Percentiles rank a stretch among this genome's conserved stretches.
Conservation (phyloP, 1,140 invertebrate species). For the Heliconius hermathena region DNA sequence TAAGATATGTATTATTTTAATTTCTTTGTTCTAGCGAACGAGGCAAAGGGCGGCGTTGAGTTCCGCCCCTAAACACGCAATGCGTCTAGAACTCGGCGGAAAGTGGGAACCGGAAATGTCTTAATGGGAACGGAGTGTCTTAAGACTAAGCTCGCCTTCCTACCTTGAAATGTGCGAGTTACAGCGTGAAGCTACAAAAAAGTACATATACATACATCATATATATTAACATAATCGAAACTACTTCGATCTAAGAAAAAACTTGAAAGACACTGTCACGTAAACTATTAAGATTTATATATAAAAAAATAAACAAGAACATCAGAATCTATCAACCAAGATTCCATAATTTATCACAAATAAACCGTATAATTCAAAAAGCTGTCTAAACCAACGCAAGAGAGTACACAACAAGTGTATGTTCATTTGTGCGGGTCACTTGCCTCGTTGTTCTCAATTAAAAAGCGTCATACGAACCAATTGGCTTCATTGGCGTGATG, state of each 20-base stretch:
- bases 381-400: neutral
- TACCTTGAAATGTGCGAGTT: too few species aligned
- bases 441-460: slow-evolving; percentile 63
- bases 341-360: slow-evolving; percentile 1
- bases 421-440: slow-evolving; percentile 42
- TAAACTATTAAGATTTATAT: neutral
- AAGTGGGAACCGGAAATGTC: too few species aligned
- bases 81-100: too few species aligned
- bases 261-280: neutral
- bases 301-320: neutral
- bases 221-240: neutral
- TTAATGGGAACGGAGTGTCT: too few species aligned
- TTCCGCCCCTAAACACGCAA: too few species aligned
- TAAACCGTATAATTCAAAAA: slow-evolving; percentile 17
- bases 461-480: slow-evolving; percentile 58
- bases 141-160: too few species aligned
- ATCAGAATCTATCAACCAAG: neutral
- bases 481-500: slow-evolving; percentile 62
- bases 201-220: too few species aligned
- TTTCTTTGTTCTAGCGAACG: too few species aligned
- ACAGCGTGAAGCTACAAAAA: too few species aligned
- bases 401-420: neutral
- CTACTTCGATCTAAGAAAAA: neutral
- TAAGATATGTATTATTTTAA: too few species aligned
- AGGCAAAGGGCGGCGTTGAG: too few species aligned